Percentiles rank a stretch among this genome's conserved stretches.
phyloP scores from a whole-genome alignment of 2,888 invertebrate species.

The Ptychoptera contaminata region DNA sequence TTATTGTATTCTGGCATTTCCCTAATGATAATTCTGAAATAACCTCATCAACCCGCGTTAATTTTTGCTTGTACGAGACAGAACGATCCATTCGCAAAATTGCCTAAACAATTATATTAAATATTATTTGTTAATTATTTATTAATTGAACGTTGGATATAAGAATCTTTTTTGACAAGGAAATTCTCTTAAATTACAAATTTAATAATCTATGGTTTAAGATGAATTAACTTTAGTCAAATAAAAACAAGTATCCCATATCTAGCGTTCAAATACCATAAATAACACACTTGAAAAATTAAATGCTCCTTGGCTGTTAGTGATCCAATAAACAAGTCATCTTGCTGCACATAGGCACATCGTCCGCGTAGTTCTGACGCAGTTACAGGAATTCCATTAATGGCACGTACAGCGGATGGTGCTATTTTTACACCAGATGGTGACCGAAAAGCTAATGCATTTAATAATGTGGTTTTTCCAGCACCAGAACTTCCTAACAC shows the following conservation, averaged over 20 bases:
- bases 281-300: conserved; percentile 53
- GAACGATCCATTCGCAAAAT: conserved; percentile 70
- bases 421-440: conserved; percentile 47
- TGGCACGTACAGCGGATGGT: conserved; percentile 35
- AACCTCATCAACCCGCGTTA: conserved; percentile 71
- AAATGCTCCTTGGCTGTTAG: conserved; percentile 82
- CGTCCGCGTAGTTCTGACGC: conserved; percentile 56
- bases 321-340: conserved; percentile 82
- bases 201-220: too few species aligned
- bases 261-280: conserved; percentile 14
- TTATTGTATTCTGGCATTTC: conserved; percentile 81
- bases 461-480: conserved; percentile 87
- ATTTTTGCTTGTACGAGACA: conserved; percentile 55
- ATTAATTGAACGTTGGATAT: too few species aligned
- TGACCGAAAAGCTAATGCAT: conserved; percentile 74
- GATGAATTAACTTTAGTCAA: neutral
- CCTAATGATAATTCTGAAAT: conserved; percentile 56
- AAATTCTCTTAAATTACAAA: too few species aligned
- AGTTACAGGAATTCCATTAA: conserved; percentile 65
- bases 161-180: too few species aligned
- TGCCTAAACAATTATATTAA: conserved; percentile 39
- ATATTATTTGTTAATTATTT: too few species aligned
- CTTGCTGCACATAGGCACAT: conserved; percentile 87
- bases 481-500: conserved; percentile 86
- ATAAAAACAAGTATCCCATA: neutral